phyloP scores from a whole-genome alignment of 2,888 invertebrate species.

The Stictocephala bisonia region DNA sequence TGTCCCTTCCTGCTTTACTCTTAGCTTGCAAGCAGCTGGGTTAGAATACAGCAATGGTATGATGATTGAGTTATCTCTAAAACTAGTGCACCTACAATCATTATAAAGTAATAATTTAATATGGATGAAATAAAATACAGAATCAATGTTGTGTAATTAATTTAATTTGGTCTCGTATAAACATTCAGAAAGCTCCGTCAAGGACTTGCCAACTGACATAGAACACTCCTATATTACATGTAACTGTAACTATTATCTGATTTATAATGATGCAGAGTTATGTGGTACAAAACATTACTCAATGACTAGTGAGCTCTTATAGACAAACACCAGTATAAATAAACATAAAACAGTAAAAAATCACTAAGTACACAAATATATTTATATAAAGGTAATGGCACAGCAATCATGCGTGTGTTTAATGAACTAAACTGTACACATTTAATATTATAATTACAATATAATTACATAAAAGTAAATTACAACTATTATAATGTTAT shows the following conservation, averaged over 20 bases:
- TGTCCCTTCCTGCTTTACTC: too few relatives aligned
- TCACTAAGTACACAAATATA: conserved; percentile 20
- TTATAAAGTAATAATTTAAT: too few relatives aligned
- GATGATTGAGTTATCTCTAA: too few relatives aligned
- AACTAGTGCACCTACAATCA: too few relatives aligned
- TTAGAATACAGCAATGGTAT: too few relatives aligned
- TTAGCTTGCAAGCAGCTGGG: too few relatives aligned
- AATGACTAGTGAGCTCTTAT: conserved; percentile 37
- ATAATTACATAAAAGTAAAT: conserved; percentile 10
- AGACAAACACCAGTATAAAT: conserved; percentile 32
- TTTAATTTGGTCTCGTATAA: conserved; percentile 38
- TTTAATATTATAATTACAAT: conserved; percentile 18
- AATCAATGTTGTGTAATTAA: too few relatives aligned
- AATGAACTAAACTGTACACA: conserved; percentile 15
- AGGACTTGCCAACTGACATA: not conserved
- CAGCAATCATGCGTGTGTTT: conserved; percentile 1
- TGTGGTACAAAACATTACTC: conserved; percentile 40
- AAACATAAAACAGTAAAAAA: conserved; percentile 18
- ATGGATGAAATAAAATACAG: too few relatives aligned
- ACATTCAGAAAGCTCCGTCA: conserved; percentile 12
- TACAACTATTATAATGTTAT: not conserved
- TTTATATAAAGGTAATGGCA: conserved; percentile 31
- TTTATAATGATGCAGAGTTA: conserved; percentile 19
- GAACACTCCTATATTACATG: conserved; percentile 24
- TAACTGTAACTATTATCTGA: conserved; percentile 3